Base-by-base conservation (phyloP, 1,140 invertebrate genomes). In the Drosophila albomicans region DNA sequence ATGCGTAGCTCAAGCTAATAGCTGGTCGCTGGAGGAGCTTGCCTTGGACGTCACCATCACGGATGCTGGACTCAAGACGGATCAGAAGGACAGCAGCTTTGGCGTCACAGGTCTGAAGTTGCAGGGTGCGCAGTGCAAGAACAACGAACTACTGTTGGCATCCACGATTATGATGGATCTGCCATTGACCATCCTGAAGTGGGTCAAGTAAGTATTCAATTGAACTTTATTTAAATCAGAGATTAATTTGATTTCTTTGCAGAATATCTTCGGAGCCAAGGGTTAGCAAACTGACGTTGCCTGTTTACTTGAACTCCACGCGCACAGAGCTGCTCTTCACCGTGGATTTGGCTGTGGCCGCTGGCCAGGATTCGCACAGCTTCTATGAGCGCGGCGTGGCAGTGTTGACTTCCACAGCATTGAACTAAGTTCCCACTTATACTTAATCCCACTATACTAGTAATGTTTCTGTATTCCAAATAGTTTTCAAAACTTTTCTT, bases 381-480 rank as follows among this genome's bases (percentile, higher is more conserved):
- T 98, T 99, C 94, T 99, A 99, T 93, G 98, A 99, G 93, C 94
- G 99, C 68, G 99, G 99, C 68, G 99, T 99, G 1, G 99, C 99
- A 32, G 95, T 99, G 30, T 94, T 99, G 75, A 97, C 97, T 38
- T 98, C 97, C 49, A 98, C 97, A n/a, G 95, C 96, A 77, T 95
- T 98, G 71, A 97, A 98, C 93, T 98, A 96, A 95, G 78, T 56
- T 46, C 28, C 13, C 64, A 64, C 1, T 46, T 43, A 20, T 16
- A 63, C 41, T 10, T 80, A 62, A 7, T 64, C 49, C 20, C 15
- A n/a, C 38, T 41, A 41, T 1, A 2, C 41, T 43, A 6, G 41
- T 1, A 11, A 38, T 38, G 8, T 38, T 28, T 20, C 5, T 13
- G 4, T 10, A 68, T 41, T 7, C 3, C n/a, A 7, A 35, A 15